Evolutionary conservation across 2,888 invertebrate species (phyloP).

Genomic region (Macrosoma leucophasiata): DNA sequence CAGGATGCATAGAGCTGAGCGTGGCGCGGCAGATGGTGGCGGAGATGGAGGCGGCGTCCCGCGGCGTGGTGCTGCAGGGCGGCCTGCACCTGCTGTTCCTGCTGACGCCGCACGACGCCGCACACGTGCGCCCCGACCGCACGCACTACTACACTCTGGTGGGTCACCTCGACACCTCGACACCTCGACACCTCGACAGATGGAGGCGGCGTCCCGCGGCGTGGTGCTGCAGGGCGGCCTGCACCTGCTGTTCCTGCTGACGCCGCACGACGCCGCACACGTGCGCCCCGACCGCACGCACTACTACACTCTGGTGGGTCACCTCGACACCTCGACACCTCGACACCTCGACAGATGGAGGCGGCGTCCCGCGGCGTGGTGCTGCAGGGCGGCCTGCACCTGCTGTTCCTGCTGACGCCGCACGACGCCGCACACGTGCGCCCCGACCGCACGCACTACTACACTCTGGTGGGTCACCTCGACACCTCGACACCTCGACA

Average conservation of each 20-base stretch:
- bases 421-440: conserved; percentile 79
- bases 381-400: conserved; percentile 86
- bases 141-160: conserved; percentile 78
- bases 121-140: conserved; percentile 69
- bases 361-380: conserved; percentile 85
- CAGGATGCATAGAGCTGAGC: conserved; percentile 87
- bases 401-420: conserved; percentile 91
- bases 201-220: conserved; percentile 81
- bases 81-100: conserved; percentile 91
- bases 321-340: no score
- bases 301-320: conserved; percentile 79
- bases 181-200: no score
- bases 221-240: conserved; percentile 87
- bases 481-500: no score
- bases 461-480: conserved; percentile 78
- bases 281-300: conserved; percentile 66
- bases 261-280: conserved; percentile 82
- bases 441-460: conserved; percentile 72
- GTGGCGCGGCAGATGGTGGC: conserved; percentile 82
- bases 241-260: conserved; percentile 91
- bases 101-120: conserved; percentile 86
- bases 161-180: no score
- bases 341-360: no score
- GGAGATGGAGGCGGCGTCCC: conserved; percentile 84
- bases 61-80: conserved; percentile 85